These are phyloP conservation scores for Aculops lycopersici DNA, from an alignment of 1,140 invertebrate species.

Conservation along the genomic window DNA sequence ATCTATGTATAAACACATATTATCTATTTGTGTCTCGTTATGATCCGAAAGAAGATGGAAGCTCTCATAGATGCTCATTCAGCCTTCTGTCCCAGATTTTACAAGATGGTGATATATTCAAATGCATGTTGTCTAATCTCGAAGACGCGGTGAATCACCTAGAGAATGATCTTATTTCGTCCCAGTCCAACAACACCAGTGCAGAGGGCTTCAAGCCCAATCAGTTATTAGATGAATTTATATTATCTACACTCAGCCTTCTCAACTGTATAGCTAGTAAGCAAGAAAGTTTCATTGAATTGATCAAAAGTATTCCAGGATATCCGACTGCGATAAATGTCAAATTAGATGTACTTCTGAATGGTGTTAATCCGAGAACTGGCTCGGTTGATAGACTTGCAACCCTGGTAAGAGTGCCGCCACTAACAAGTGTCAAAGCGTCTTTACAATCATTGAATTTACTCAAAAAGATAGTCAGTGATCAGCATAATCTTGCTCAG, in stretches of 20 bases:
- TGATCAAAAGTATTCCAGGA: slow-evolving; percentile 3
- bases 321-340: slow-evolving; percentile 5
- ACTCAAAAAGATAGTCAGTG: slow-evolving; percentile 3
- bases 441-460: slow-evolving; percentile 7
- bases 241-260: slow-evolving; percentile 2
- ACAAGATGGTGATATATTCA: slow-evolving; percentile 9
- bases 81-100: slow-evolving; percentile 7
- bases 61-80: slow-evolving; percentile 1
- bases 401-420: slow-evolving; percentile 5
- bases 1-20: slow-evolving; percentile 2
- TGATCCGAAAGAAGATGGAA: slow-evolving; percentile 4
- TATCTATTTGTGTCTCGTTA: slow-evolving; percentile 4
- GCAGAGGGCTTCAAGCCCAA: neutral
- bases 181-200: neutral
- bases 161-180: neutral
- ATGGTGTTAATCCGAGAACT: slow-evolving; percentile 6
- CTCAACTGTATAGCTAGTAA: slow-evolving; percentile 4
- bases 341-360: slow-evolving; percentile 6
- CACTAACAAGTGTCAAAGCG: slow-evolving; percentile 1
- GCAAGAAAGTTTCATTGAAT: slow-evolving; percentile 6
- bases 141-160: slow-evolving; percentile 4
- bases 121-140: slow-evolving; percentile 5
- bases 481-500: slow-evolving; percentile 3
- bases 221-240: slow-evolving; percentile 4
- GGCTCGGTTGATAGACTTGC: slow-evolving; percentile 6